phyloP scores from a whole-genome alignment of 2,888 invertebrate species.

The Tetragonisca angustula region DNA sequence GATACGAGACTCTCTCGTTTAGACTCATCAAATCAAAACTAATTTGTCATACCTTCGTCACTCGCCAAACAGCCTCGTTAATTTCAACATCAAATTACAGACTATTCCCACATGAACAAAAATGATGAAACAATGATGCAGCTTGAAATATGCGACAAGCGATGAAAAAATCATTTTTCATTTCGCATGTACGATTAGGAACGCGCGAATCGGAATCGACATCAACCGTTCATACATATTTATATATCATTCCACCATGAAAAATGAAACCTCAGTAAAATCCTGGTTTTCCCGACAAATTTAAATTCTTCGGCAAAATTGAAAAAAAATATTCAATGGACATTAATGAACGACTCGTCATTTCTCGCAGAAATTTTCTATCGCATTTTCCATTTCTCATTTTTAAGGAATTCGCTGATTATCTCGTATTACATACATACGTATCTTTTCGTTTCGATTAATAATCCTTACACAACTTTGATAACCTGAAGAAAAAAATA shows the following conservation, averaged over 20 bases:
- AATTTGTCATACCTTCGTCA: constrained; percentile 1
- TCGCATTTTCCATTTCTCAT: no score
- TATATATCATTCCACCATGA: not conserved
- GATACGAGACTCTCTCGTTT: not conserved
- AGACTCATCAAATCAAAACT: not conserved
- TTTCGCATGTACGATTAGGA: not conserved
- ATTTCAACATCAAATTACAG: not conserved
- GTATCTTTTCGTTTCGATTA: no score
- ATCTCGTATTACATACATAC: no score
- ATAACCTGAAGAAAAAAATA: no score
- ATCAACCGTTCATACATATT: no score
- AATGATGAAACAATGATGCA: not conserved
- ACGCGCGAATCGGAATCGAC: not conserved
- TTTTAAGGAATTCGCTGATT: no score
- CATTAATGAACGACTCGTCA: no score
- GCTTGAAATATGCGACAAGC: not conserved
- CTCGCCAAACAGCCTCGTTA: not conserved
- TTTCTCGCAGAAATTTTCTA: no score
- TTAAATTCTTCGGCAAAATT: not conserved
- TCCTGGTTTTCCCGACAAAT: not conserved
- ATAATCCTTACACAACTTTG: no score
- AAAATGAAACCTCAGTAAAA: not conserved
- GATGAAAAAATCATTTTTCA: not conserved
- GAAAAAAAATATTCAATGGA: no score
- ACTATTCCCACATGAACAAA: not conserved